Evolutionary conservation across 1,140 invertebrate species (phyloP).

Genomic region (Drepana arcuata): DNA sequence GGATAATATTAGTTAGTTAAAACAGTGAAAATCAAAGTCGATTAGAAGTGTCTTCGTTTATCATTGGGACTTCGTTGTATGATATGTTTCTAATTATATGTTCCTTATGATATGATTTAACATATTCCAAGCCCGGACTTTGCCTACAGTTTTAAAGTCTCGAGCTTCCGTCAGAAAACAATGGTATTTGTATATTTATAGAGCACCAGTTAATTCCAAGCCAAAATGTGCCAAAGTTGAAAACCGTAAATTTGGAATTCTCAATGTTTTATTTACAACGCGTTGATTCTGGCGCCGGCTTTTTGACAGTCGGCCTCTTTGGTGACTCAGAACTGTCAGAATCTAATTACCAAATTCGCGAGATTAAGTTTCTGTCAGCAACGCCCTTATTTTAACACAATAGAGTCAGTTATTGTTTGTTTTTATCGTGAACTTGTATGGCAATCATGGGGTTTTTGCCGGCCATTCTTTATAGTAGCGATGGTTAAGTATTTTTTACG

Average conservation of each 20-base stretch:
- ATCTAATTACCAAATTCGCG: conserved; percentile 53
- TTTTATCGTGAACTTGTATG: too few species aligned
- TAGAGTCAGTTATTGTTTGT: conserved; percentile 14
- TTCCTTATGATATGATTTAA: neutral
- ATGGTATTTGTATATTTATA: too few species aligned
- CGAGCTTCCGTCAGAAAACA: too few species aligned
- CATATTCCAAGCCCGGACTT: neutral
- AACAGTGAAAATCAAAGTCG: too few species aligned
- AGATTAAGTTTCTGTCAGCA: conserved; percentile 3
- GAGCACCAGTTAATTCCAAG: too few species aligned
- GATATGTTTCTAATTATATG: too few species aligned
- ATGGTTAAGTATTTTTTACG: conserved; percentile 27
- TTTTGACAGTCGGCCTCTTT: conserved; percentile 61
- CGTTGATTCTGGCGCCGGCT: conserved; percentile 43
- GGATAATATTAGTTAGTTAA: too few species aligned
- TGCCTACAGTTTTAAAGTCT: neutral
- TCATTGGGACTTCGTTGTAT: too few species aligned
- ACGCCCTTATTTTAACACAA: neutral
- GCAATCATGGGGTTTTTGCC: conserved; percentile 36
- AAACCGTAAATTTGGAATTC: conserved; percentile 17
- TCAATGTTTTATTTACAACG: conserved; percentile 41
- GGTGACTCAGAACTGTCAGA: conserved; percentile 51
- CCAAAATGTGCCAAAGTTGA: neutral
- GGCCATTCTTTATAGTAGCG: conserved; percentile 49
- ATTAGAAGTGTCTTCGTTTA: too few species aligned